phyloP scores from a whole-genome alignment of 2,888 invertebrate species.

The Cremastinae sp. region DNA sequence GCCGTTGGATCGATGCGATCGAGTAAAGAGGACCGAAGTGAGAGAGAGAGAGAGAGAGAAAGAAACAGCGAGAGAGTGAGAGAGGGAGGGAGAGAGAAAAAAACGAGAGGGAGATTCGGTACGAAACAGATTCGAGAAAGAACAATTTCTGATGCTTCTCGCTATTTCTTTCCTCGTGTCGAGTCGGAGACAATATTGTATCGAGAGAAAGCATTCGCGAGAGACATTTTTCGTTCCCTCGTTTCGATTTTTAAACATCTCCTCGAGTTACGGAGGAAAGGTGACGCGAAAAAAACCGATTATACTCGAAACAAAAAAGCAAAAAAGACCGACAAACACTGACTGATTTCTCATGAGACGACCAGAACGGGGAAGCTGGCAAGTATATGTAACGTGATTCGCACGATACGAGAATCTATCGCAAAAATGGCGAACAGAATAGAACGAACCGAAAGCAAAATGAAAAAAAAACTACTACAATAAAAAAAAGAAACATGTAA shows the following conservation, averaged over 20 bases:
- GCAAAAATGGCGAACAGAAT: background rate
- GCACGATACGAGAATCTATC: too few relatives aligned
- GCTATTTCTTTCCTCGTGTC: background rate
- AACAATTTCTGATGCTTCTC: too few relatives aligned
- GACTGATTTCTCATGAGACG: too few relatives aligned
- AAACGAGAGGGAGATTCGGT: background rate
- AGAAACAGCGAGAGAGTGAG: background rate
- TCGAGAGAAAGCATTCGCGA: slow-evolving; percentile 11
- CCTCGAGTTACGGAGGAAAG: background rate
- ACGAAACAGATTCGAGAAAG: slow-evolving; percentile 6
- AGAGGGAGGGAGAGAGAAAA: background rate
- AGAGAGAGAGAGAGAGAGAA: background rate
- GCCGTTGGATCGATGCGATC: slow-evolving; percentile 33
- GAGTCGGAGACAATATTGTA: slow-evolving; percentile 4
- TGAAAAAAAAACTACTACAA: background rate
- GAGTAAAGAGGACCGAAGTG: slow-evolving; percentile 15
- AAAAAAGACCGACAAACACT: slow-evolving; percentile 10
- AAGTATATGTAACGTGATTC: too few relatives aligned
- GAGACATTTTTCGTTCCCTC: background rate
- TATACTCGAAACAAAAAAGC: background rate
- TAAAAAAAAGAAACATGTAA: slow-evolving; percentile 8
- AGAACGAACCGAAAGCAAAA: background rate
- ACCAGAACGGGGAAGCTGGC: too few relatives aligned
- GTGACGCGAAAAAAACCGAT: slow-evolving; percentile 1
- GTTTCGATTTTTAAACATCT: too few relatives aligned